Conservation (phyloP, 2,113 vertebrate species). For the Oncorhynchus nerka region DNA sequence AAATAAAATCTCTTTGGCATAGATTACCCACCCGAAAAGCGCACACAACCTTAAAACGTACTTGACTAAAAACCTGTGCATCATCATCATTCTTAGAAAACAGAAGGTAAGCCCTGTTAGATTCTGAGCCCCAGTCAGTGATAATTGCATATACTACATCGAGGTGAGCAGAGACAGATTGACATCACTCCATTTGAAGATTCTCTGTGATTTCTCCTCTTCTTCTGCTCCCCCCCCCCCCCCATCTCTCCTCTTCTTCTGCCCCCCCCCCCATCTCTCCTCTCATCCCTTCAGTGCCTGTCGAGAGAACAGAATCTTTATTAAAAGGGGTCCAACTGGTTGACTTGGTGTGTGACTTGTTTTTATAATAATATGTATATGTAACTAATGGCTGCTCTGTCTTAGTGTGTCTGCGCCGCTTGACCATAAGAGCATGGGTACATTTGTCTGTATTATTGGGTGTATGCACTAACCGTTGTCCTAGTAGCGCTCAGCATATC, state of each 20-base stretch:
- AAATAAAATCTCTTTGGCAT: conserved; percentile 79
- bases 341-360: too few relatives aligned
- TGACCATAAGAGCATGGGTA: neutral
- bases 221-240: neutral
- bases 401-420: neutral
- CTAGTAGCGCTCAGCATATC: conserved; percentile 53
- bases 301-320: neutral
- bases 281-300: conserved; percentile 8
- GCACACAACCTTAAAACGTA: conserved; percentile 50
- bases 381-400: neutral
- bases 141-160: conserved; percentile 73
- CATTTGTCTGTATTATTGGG: neutral
- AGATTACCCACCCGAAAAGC: conserved; percentile 70
- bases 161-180: conserved; percentile 42
- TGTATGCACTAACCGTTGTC: conserved; percentile 44
- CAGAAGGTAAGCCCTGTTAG: conserved; percentile 65
- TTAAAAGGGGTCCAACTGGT: neutral
- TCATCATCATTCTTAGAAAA: conserved; percentile 55
- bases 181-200: conserved; percentile 11
- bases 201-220: conserved; percentile 23
- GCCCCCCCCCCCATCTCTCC: too few relatives aligned
- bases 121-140: conserved; percentile 65
- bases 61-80: conserved; percentile 54
- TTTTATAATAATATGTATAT: neutral
- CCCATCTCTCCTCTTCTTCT: conserved; percentile 3